These are phyloP conservation scores for Neuroterus valhalla DNA, from an alignment of 1,140 invertebrate genomes.

Conservation along the genomic window DNA sequence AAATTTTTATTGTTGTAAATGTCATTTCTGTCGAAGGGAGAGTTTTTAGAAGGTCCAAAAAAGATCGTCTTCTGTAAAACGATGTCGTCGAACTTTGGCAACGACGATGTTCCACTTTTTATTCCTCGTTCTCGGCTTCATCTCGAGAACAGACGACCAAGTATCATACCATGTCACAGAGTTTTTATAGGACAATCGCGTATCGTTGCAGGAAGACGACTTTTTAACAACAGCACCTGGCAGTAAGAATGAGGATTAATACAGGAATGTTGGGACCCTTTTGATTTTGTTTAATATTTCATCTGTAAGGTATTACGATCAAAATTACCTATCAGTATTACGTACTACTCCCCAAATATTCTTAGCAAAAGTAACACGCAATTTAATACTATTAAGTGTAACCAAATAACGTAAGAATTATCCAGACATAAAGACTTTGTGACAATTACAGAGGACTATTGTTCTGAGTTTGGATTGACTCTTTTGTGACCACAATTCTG, in stretches of 20 bases:
- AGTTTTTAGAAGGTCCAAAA: background rate
- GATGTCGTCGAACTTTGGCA: constrained; percentile 7
- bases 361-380: constrained; percentile 6
- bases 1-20: constrained; percentile 40
- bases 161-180: background rate
- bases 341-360: constrained; percentile 13
- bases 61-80: background rate
- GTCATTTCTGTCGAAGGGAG: constrained; percentile 1
- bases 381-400: constrained; percentile 1
- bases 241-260: background rate
- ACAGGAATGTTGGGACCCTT: background rate
- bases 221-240: background rate
- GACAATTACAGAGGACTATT: background rate
- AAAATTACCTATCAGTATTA: constrained; percentile 31
- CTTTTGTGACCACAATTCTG: background rate
- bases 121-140: background rate
- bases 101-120: constrained; percentile 8
- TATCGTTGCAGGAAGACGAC: no score
- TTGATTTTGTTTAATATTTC: background rate
- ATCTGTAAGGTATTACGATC: constrained; percentile 21
- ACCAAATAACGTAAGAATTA: background rate
- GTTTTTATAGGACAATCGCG: background rate
- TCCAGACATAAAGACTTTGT: background rate
- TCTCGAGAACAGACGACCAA: background rate
- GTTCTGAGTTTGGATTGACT: no score